Evolutionary conservation across 2,888 invertebrate genomes (phyloP).

Genomic region (Alentia gelatinosa): DNA sequence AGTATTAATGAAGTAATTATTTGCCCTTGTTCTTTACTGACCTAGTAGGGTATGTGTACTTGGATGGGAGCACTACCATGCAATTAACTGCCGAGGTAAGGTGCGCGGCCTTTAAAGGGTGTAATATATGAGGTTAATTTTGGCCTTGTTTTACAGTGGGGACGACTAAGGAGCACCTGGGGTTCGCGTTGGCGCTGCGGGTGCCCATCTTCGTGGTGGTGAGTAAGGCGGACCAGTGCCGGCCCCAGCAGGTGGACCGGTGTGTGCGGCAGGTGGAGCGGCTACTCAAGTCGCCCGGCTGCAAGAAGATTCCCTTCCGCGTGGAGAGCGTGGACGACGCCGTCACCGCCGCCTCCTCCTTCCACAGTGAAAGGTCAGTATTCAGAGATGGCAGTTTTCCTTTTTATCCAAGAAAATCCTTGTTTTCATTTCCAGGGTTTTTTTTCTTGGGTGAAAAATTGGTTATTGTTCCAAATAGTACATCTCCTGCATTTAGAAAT

Average conservation of each 20-base stretch:
- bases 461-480: neutral
- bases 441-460: neutral
- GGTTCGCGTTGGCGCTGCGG: constrained; percentile 84
- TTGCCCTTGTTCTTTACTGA: no score
- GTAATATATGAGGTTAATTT: no score
- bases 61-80: no score
- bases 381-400: no score
- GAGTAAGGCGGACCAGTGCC: constrained; percentile 94
- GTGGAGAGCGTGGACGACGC: constrained; percentile 87
- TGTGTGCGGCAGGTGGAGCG: constrained; percentile 82
- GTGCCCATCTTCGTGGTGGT: constrained; percentile 95
- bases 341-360: constrained; percentile 87
- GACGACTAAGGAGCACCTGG: constrained; percentile 93
- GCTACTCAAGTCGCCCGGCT: constrained; percentile 85
- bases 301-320: constrained; percentile 85
- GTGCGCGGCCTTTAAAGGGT: no score
- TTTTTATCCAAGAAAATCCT: no score
- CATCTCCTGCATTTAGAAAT: neutral
- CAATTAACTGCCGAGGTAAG: no score
- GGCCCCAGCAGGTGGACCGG: constrained; percentile 81
- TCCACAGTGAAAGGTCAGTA: constrained; percentile 81
- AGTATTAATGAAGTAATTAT: no score
- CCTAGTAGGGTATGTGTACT: no score
- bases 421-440: no score
- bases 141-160: constrained; percentile 80